Conservation (phyloP, 92 coral and sea anemone genomes). For the Actinostola sp. region DNA sequence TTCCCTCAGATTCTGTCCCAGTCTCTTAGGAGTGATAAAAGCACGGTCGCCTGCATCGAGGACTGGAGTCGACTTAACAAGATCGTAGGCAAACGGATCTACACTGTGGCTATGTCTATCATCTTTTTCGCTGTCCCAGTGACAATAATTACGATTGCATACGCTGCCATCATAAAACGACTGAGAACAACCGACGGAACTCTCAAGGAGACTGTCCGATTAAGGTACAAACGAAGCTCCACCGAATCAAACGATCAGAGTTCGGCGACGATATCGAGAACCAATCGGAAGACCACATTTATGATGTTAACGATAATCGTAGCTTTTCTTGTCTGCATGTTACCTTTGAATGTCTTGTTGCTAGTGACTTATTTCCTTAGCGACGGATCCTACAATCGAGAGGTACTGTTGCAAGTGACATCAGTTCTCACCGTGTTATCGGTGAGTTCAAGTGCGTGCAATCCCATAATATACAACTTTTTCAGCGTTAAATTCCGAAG, state of each 20-base stretch:
- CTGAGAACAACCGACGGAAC: slow-evolving; percentile 63
- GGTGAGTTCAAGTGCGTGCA: slow-evolving; percentile 76
- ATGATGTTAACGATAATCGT: slow-evolving; percentile 85
- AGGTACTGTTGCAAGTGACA: background rate
- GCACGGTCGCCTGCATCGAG: slow-evolving; percentile 23
- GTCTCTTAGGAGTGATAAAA: background rate
- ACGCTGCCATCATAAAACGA: slow-evolving; percentile 56
- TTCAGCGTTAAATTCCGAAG: slow-evolving; percentile 88
- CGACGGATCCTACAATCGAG: background rate
- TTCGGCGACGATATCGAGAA: slow-evolving; percentile 31
- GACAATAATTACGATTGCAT: slow-evolving; percentile 58
- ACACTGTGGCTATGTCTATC: slow-evolving; percentile 60
- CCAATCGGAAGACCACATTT: slow-evolving; percentile 83
- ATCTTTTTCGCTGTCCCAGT: slow-evolving; percentile 77
- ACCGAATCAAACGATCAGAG: background rate
- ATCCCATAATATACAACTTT: slow-evolving; percentile 93
- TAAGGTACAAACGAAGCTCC: background rate
- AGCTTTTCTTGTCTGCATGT: slow-evolving; percentile 74
- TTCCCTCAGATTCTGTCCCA: slow-evolving; percentile 58
- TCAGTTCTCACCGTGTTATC: slow-evolving; percentile 48
- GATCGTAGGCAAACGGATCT: slow-evolving; percentile 39
- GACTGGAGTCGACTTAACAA: slow-evolving; percentile 62
- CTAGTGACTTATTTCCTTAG: slow-evolving; percentile 29
- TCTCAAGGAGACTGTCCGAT: slow-evolving; percentile 25
- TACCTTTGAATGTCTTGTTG: slow-evolving; percentile 69